These are phyloP conservation scores for Notolepis coatsorum DNA, from an alignment of 2,797 vertebrate species.

Conservation along the genomic window DNA sequence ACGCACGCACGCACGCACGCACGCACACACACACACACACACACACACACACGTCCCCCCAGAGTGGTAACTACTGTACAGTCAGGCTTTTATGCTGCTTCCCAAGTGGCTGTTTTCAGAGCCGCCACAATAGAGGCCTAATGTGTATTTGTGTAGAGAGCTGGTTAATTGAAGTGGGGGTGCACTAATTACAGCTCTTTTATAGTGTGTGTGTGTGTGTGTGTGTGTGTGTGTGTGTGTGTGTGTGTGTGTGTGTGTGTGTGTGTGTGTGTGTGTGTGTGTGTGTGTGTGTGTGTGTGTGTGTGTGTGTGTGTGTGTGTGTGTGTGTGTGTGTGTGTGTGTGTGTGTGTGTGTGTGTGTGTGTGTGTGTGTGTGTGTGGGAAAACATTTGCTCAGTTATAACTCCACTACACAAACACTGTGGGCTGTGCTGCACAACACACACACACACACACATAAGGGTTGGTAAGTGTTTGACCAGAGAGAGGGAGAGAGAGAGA, in stretches of 20 bases:
- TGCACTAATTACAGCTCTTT: constrained; percentile 86
- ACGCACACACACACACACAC: constrained; percentile 2
- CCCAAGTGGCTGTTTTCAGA: constrained; percentile 85
- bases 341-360: constrained; percentile 46
- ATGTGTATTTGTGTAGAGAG: constrained; percentile 87
- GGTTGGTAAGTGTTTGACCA: constrained; percentile 62
- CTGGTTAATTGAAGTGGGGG: constrained; percentile 87
- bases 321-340: constrained; percentile 62
- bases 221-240: constrained; percentile 9
- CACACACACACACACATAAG: constrained; percentile 35
- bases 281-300: not conserved
- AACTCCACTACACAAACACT: constrained; percentile 67
- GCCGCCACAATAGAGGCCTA: constrained; percentile 84
- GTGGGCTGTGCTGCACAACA: constrained; percentile 62
- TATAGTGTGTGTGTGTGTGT: constrained; percentile 52
- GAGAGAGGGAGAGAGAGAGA: constrained; percentile 41
- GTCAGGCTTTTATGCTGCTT: constrained; percentile 82
- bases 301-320: not conserved
- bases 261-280: not conserved
- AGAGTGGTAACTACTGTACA: constrained; percentile 78
- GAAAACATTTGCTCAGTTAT: constrained; percentile 79
- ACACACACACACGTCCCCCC: constrained; percentile 51
- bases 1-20: constrained; percentile 1
- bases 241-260: constrained; percentile 33
- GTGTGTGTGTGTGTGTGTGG: constrained; percentile 70